Conservation (phyloP, 2,113 vertebrate genomes). For the Xiphorhynchus elegans region DNA sequence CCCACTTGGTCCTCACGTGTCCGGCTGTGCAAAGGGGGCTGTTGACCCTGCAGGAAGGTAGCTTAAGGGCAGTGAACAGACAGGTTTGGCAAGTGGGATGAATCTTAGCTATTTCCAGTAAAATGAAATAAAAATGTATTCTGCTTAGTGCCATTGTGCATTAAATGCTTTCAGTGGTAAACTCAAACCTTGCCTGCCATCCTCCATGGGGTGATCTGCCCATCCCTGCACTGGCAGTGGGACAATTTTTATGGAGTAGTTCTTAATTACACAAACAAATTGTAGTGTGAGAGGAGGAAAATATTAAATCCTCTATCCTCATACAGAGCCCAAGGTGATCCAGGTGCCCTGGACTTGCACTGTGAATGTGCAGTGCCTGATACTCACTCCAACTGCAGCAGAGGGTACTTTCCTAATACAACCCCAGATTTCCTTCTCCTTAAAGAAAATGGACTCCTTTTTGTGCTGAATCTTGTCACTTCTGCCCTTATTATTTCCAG, state of each 20-base stretch:
- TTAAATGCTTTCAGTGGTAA: background rate
- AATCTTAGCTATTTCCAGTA: background rate
- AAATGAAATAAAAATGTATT: background rate
- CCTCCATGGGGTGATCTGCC: background rate
- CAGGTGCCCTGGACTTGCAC: background rate
- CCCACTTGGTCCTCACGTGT: conserved; percentile 13
- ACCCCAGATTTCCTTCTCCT: background rate
- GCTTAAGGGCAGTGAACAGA: background rate
- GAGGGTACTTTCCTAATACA: background rate
- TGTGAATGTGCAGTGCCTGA: accelerated
- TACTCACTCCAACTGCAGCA: background rate
- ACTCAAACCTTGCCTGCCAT: background rate
- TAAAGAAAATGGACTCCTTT: background rate
- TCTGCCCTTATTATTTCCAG: background rate
- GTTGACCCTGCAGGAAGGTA: background rate
- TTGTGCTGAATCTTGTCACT: background rate
- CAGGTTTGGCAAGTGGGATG: background rate
- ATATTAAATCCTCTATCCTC: background rate
- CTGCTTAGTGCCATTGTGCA: background rate
- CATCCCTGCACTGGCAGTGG: background rate
- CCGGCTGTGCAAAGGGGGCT: background rate
- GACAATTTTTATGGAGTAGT: background rate
- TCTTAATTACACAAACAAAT: background rate
- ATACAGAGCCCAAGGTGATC: background rate
- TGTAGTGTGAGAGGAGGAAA: background rate